Conservation (phyloP, 2,888 invertebrate species). For the Drosophila suboccidentalis region DNA sequence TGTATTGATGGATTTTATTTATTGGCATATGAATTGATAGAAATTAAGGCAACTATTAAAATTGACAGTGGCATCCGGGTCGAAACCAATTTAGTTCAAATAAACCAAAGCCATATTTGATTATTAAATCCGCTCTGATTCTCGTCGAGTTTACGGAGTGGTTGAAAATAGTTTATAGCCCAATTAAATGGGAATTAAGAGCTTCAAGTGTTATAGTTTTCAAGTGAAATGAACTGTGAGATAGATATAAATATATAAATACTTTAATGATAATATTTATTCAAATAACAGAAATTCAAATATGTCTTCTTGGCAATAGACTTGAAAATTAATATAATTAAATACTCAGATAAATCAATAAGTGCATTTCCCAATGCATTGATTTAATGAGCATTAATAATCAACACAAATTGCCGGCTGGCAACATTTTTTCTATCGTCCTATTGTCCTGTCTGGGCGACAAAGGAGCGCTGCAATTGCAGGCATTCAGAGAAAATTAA, state of each 20-base stretch:
- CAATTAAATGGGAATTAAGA: not conserved
- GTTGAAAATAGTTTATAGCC: not conserved
- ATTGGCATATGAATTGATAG: not conserved
- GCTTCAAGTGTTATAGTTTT: not conserved
- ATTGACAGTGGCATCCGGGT: not conserved
- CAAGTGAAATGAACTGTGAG: not conserved
- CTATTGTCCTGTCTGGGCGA: not conserved
- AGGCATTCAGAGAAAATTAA: constrained; percentile 55
- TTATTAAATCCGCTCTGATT: not conserved
- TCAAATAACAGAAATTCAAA: not conserved
- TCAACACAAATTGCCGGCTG: constrained; percentile 48
- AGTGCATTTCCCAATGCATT: constrained; percentile 40
- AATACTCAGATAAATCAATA: constrained; percentile 10
- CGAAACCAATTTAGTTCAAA: not conserved
- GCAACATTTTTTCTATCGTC: constrained; percentile 10
- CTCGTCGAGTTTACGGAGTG: not conserved
- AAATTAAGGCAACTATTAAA: not conserved
- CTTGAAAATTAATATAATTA: constrained; percentile 5
- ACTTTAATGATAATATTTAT: not conserved
- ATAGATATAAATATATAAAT: not conserved
- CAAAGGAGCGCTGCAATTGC: constrained; percentile 46
- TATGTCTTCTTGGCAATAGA: not conserved
- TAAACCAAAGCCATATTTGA: not conserved
- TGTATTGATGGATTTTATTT: constrained; percentile 4
- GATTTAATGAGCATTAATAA: constrained; percentile 49